These are phyloP conservation scores for Rhagoletis pomonella DNA, from an alignment of 1,140 invertebrate species.

Conservation along the genomic window DNA sequence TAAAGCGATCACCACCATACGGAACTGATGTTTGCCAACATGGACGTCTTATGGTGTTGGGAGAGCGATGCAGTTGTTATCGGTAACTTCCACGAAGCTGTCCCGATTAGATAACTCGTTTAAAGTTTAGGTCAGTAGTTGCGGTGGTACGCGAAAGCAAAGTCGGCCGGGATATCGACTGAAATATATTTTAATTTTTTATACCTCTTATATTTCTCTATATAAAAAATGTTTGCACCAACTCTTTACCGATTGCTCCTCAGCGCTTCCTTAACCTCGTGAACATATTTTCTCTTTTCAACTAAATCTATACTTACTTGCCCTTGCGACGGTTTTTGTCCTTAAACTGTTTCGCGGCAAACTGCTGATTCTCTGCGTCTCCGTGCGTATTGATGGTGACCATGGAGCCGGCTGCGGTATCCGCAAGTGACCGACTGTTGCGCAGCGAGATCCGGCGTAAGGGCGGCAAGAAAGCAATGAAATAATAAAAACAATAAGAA, in stretches of 20 bases:
- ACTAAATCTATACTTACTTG: slow-evolving; percentile 68
- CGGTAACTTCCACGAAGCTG: too few species aligned
- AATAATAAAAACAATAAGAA: neutral
- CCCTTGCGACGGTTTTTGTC: slow-evolving; percentile 72
- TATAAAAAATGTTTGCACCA: too few species aligned
- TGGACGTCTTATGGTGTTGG: too few species aligned
- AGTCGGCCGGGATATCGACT: too few species aligned
- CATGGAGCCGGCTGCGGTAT: slow-evolving; percentile 68
- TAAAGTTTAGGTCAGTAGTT: too few species aligned
- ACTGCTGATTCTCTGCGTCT: slow-evolving; percentile 65
- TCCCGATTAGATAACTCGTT: too few species aligned
- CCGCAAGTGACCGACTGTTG: slow-evolving; percentile 62
- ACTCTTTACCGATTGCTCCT: neutral
- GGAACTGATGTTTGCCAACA: too few species aligned
- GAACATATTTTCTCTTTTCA: neutral
- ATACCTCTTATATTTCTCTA: too few species aligned
- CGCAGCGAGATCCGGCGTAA: neutral
- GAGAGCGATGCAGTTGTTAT: too few species aligned
- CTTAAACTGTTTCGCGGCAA: slow-evolving; percentile 66
- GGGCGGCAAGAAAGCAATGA: neutral
- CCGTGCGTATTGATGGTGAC: slow-evolving; percentile 66
- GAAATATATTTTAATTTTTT: too few species aligned
- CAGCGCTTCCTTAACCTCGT: neutral
- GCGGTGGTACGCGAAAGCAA: too few species aligned
- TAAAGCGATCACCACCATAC: too few species aligned